Evolutionary conservation across 2,113 vertebrate species (phyloP).

Genomic region (Paramormyrops kingsleyae): DNA sequence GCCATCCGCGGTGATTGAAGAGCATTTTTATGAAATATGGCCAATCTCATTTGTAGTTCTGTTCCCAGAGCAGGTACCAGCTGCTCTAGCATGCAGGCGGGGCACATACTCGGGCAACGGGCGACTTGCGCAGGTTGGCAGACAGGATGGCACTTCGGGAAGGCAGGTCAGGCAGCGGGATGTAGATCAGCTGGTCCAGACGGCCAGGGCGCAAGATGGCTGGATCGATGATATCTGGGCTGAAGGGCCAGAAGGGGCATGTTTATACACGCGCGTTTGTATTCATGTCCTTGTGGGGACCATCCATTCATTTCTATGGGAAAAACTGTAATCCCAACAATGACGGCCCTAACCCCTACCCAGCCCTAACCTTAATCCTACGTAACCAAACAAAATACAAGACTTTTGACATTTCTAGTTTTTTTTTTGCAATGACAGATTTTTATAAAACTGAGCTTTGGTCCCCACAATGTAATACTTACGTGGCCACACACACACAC

Average conservation of each 20-base stretch:
- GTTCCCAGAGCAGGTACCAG: background rate
- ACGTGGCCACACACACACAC: background rate
- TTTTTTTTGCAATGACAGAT: background rate
- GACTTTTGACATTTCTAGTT: background rate
- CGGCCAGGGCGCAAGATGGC: slow-evolving; percentile 44
- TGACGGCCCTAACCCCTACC: background rate
- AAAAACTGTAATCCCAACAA: background rate
- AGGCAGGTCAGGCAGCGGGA: slow-evolving; percentile 42
- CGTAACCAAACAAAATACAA: background rate
- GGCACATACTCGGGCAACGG: slow-evolving; percentile 34
- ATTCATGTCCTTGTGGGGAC: background rate
- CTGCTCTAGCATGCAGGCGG: background rate
- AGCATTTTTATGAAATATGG: background rate
- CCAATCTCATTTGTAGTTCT: background rate
- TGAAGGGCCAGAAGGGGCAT: slow-evolving; percentile 16
- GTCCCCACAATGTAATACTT: background rate
- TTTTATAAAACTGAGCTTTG: background rate
- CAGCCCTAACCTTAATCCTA: background rate
- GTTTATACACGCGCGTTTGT: background rate
- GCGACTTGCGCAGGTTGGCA: slow-evolving; percentile 47
- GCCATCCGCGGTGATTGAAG: background rate
- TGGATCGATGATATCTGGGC: slow-evolving; percentile 44
- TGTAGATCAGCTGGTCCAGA: slow-evolving; percentile 48
- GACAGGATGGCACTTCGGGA: slow-evolving; percentile 41
- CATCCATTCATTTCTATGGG: background rate